These are phyloP conservation scores for Pangasius djambal DNA, from an alignment of 2,797 vertebrate species.

Conservation along the genomic window DNA sequence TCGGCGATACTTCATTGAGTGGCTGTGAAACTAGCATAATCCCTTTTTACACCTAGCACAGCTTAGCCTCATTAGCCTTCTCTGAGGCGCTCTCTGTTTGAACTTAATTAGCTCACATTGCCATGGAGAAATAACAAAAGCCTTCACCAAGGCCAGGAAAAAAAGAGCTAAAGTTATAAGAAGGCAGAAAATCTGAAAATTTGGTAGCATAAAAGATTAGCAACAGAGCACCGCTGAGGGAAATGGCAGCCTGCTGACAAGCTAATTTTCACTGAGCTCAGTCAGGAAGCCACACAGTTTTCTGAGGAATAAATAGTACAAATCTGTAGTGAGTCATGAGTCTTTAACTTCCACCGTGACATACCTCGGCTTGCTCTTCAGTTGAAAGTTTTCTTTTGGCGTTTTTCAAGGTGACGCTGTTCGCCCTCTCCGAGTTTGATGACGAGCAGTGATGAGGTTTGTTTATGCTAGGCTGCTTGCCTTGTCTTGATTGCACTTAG, in stretches of 20 bases:
- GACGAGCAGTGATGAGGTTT: slow-evolving; percentile 31
- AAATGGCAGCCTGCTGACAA: background rate
- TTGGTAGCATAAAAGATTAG: slow-evolving; percentile 35
- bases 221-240: slow-evolving; percentile 9
- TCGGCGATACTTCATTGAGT: slow-evolving; percentile 25
- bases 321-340: slow-evolving; percentile 10
- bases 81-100: slow-evolving; percentile 36
- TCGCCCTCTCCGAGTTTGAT: slow-evolving; percentile 24
- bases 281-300: background rate
- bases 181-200: slow-evolving; percentile 19
- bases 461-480: slow-evolving; percentile 40
- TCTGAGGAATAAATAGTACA: slow-evolving; percentile 11
- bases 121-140: slow-evolving; percentile 42
- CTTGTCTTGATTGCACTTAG: slow-evolving; percentile 45
- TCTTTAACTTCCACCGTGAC: background rate
- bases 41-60: slow-evolving; percentile 51
- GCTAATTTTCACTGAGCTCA: background rate
- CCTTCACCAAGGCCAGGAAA: slow-evolving; percentile 10
- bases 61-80: slow-evolving; percentile 54
- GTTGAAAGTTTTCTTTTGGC: slow-evolving; percentile 9
- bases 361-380: background rate
- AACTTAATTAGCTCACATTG: slow-evolving; percentile 52
- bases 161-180: slow-evolving; percentile 25
- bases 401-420: slow-evolving; percentile 34
- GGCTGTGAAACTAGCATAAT: slow-evolving; percentile 49